Conservation (phyloP, 2,888 invertebrate species). For the Drosophila kuntzei region DNA sequence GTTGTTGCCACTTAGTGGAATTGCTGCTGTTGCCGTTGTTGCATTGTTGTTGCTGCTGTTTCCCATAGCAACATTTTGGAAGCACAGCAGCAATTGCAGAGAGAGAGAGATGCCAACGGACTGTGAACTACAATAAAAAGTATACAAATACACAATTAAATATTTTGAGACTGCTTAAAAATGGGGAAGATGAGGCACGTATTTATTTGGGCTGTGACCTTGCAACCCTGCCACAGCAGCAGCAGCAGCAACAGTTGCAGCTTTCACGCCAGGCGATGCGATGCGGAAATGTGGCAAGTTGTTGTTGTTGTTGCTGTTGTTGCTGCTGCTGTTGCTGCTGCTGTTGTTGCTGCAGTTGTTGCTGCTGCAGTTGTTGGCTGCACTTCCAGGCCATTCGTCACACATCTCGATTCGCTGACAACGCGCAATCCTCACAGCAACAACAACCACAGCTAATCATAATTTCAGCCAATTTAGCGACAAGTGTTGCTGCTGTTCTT, state of each 20-base stretch:
- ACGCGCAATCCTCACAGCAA: constrained; percentile 60
- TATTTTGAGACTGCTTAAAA: background rate
- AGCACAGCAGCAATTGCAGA: constrained; percentile 4
- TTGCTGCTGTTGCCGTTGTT: constrained; percentile 17
- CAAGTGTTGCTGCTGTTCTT: constrained; percentile 52
- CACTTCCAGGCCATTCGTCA: constrained; percentile 78
- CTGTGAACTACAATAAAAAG: background rate
- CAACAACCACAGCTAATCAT: constrained; percentile 60
- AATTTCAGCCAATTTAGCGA: constrained; percentile 73
- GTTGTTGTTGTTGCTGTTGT: constrained; percentile 12
- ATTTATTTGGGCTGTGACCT: constrained; percentile 43
- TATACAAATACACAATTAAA: background rate
- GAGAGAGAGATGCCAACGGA: constrained; percentile 36
- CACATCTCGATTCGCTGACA: constrained; percentile 76
- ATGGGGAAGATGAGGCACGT: background rate
- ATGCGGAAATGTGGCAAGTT: constrained; percentile 65
- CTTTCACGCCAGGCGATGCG: constrained; percentile 50
- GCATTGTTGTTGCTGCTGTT: constrained; percentile 42
- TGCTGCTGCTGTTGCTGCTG: constrained; percentile 6
- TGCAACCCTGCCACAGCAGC: constrained; percentile 30
- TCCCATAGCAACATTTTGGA: constrained; percentile 11
- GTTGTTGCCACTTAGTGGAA: constrained; percentile 41
- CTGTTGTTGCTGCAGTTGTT: constrained; percentile 31
- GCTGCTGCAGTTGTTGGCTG: constrained; percentile 61
- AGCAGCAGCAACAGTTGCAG: constrained; percentile 4